phyloP scores from a whole-genome alignment of 2,888 invertebrate genomes.

The Rhyacophila evoluta region DNA sequence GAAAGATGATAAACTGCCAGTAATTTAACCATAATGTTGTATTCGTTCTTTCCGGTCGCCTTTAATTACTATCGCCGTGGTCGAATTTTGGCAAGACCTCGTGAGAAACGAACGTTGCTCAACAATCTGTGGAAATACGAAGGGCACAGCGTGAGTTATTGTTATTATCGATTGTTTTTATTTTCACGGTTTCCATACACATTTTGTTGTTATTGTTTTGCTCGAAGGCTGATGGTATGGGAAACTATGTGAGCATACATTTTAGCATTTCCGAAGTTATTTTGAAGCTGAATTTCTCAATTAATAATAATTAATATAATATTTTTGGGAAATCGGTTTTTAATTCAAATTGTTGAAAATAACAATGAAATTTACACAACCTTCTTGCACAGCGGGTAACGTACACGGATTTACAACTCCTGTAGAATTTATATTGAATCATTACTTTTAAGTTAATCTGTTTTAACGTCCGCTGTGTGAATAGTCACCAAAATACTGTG shows the following conservation, averaged over 20 bases:
- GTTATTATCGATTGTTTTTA: background rate
- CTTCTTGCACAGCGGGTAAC: too few relatives aligned
- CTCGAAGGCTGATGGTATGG: conserved; percentile 5
- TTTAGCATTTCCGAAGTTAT: background rate
- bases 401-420: too few relatives aligned
- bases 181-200: background rate
- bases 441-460: too few relatives aligned
- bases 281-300: background rate
- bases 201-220: background rate
- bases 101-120: background rate
- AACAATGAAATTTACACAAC: too few relatives aligned
- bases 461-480: too few relatives aligned
- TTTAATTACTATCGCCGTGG: background rate
- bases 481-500: too few relatives aligned
- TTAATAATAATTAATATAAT: too few relatives aligned
- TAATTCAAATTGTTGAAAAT: too few relatives aligned
- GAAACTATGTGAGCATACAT: background rate
- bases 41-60: conserved; percentile 7
- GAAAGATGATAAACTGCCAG: background rate
- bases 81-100: background rate
- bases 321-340: too few relatives aligned
- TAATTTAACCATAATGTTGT: background rate
- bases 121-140: background rate
- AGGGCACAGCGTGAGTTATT: conserved; percentile 15
- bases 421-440: too few relatives aligned